Evolutionary conservation across 1,140 invertebrate species (phyloP).

Genomic region (Drosophila kohkoa): DNA sequence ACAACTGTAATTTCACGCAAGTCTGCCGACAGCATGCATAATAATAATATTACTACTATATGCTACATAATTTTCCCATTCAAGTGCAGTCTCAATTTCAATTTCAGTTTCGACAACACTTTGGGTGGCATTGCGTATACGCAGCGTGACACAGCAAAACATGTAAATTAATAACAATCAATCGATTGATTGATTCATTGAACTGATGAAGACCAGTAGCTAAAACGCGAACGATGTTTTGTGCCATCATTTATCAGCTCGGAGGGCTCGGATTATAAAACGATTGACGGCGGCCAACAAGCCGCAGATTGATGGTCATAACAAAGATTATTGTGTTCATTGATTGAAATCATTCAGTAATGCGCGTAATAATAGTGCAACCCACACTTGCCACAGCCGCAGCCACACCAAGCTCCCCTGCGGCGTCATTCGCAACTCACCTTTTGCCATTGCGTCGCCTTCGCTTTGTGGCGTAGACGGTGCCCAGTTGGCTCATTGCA

Average conservation of each 20-base stretch:
- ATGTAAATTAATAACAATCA: too few species aligned
- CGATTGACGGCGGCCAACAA: slow-evolving; percentile 44
- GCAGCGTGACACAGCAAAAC: slow-evolving; percentile 7
- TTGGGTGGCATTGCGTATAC: slow-evolving; percentile 23
- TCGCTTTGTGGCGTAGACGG: slow-evolving; percentile 97
- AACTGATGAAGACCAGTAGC: slow-evolving; percentile 38
- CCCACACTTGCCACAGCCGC: slow-evolving; percentile 14
- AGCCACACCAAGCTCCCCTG: slow-evolving; percentile 9
- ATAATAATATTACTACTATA: slow-evolving; percentile 37
- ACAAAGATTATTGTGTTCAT: slow-evolving; percentile 53
- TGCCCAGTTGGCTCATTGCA: slow-evolving; percentile 94
- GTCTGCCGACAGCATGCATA: slow-evolving; percentile 77
- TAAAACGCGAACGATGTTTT: slow-evolving; percentile 21
- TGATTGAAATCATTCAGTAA: slow-evolving; percentile 75
- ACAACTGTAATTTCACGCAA: slow-evolving; percentile 77
- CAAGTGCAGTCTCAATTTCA: slow-evolving; percentile 18
- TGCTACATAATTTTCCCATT: slow-evolving; percentile 59
- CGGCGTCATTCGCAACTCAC: slow-evolving; percentile 86
- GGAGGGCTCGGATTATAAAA: background rate
- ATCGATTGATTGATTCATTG: background rate
- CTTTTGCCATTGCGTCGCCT: slow-evolving; percentile 97
- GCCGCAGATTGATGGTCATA: slow-evolving; percentile 64
- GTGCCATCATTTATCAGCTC: slow-evolving; percentile 50
- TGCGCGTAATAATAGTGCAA: slow-evolving; percentile 6
- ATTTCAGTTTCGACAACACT: background rate